Base-by-base conservation (phyloP, 2,113 vertebrate genomes). In the Scatophagus argus region DNA sequence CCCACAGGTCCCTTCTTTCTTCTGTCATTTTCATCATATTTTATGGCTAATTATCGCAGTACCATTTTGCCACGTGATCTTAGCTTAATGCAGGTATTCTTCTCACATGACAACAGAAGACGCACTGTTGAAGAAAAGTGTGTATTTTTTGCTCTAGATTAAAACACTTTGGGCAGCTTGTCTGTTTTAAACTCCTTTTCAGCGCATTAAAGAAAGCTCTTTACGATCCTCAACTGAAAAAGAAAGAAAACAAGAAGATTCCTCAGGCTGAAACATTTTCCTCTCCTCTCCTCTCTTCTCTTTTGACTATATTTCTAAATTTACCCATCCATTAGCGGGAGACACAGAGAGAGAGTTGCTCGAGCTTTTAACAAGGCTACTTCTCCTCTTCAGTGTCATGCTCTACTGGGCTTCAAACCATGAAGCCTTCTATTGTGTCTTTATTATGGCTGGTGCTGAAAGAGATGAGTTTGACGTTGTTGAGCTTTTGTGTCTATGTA, bases 271-370 rank as follows among this genome's bases (percentile, higher is more conserved):
- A 80, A 87, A 56, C 80, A 71, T 41, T 82, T 87, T 78, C 74
- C 41, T 47, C 49, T 49, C 25, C 25, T n/a, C 38, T 29, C 21
- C 36, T 74, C 17, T 12, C 49, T 4, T 46, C 70, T 71, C 70
- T 64, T 88, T 85, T 87, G 76, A 87, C 82, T 82, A 32, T 82
- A 88, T 84, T 88, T 92, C 91, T 91, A 90, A 91, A 93, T 92
- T 80, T 88, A 90, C 54, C 77, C 87, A 44, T 92, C 91, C 91
- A 93, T 92, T 93, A 93, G 90, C 23, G 44, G 72, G 81, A 82
- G 84, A 84, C 81, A 71, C 76, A 83, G 82, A 62, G 83, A 86
- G 67, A 69, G 81, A 84, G 80, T 71, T 83, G 82, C 85, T 68
- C 2, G 21, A 73, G 92, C 89, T 90, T 89, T 91, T 91, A 92